Percentiles rank a stretch among this genome's conserved stretches.
These are phyloP conservation scores for Nothoprocta perdicaria DNA, from an alignment of 2,113 vertebrate species.

Conservation along the genomic window DNA sequence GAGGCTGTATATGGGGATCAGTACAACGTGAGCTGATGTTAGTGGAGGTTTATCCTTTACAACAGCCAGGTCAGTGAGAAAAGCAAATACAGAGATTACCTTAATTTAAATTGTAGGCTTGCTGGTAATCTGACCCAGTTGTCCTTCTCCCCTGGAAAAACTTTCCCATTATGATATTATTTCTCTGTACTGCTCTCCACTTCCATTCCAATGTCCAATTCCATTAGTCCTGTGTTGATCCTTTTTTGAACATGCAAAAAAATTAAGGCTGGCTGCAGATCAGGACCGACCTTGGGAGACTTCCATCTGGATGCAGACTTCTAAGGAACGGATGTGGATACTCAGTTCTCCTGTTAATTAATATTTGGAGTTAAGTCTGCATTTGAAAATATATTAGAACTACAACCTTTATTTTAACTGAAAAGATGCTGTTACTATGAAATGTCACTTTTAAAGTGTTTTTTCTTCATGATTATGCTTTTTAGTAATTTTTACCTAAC, in stretches of 20 bases:
- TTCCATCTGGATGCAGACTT: background rate
- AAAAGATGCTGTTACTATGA: background rate
- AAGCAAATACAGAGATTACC: background rate
- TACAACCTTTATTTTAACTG: background rate
- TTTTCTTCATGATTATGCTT: background rate
- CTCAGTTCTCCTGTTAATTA: background rate
- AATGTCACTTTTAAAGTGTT: background rate
- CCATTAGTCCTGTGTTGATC: background rate
- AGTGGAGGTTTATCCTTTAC: background rate
- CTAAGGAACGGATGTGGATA: background rate
- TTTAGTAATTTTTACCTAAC: conserved; percentile 15
- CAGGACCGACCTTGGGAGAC: background rate
- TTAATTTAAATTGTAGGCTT: too few relatives aligned
- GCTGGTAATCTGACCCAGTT: background rate
- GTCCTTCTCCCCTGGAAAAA: background rate
- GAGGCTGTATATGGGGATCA: background rate
- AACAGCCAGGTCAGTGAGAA: background rate
- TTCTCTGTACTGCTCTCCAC: background rate
- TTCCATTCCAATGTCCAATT: background rate
- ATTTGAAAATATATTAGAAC: background rate
- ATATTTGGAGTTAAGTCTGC: background rate
- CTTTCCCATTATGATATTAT: background rate
- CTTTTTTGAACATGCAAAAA: background rate
- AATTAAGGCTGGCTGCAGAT: background rate
- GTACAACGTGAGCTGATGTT: background rate